Base-by-base conservation (phyloP, 2,888 invertebrate genomes). In the Falcaria lacertinaria region DNA sequence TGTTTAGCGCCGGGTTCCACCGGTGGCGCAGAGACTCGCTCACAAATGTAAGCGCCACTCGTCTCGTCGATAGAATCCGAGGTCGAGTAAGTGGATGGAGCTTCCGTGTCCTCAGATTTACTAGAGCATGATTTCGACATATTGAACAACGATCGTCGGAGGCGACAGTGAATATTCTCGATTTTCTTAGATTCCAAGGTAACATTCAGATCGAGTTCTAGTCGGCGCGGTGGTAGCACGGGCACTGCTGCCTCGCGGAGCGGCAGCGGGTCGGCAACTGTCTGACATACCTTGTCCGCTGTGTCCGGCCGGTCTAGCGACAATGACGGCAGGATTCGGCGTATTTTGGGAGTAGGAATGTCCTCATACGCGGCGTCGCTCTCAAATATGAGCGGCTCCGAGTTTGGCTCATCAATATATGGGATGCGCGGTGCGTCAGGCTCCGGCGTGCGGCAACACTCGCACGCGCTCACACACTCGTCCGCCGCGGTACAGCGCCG, bases 401-500 rank as follows among this genome's bases (percentile, higher is more conserved):
- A 82, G 50, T 76, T 80, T 0, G 88, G 86, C 44, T 86, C 89
- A 60, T 90, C 90, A 39, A 90, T 90, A 60, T 57, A 90, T 0
- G 90, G 89, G 46, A 90, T 90, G 22, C 70, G 79, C 16, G 76
- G 77, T 0, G 76, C 47, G 45, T 89, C 88, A 0, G 88, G 88
- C 45, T 86, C 87, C 33, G 86, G 88, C 22, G 81, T 79, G 43
- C 88, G 86, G 47, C 88, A 89, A 48, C 88, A 89, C 28, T 86
- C 87, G 53, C 88, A 89, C 4, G 86, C 86, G 50, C 84, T 85
- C 15, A 79, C 85, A 53, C 88, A 89, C 42, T 88, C 87, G 45
- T 80, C 78, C 8, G 79, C 60, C 2, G 70, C 82, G 1, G 86
- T 87, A 62, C 84, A 80, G 22, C 87, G 70, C 1, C 78, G 70